Conservation (phyloP, 1,140 invertebrate genomes). For the Aphelinus atriplicis region DNA sequence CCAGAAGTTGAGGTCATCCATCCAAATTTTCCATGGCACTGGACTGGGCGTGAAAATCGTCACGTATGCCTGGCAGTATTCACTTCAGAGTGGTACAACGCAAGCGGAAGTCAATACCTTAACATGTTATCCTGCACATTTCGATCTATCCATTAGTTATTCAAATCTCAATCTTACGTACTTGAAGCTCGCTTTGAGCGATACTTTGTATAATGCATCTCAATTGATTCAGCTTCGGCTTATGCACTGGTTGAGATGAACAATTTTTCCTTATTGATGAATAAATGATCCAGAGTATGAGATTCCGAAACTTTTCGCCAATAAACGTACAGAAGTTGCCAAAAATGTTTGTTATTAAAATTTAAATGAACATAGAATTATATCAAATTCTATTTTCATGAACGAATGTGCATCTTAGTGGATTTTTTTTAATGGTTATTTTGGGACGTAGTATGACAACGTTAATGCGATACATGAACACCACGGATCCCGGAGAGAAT, state of each 20-base stretch:
- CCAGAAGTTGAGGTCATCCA: neutral
- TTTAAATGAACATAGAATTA: no score
- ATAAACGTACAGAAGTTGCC: no score
- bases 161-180: neutral
- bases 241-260: no score
- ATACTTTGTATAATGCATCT: conserved; percentile 11
- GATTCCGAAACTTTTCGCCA: no score
- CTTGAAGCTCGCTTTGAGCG: neutral
- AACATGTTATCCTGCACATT: neutral
- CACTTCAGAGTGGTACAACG: neutral
- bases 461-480: neutral
- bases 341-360: no score
- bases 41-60: conserved; percentile 2
- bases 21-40: neutral
- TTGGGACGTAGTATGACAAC: no score
- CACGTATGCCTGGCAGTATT: neutral
- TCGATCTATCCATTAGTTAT: conserved; percentile 4
- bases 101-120: neutral
- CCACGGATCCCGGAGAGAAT: conserved; percentile 15
- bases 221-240: neutral
- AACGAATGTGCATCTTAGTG: no score
- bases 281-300: no score
- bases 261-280: no score
- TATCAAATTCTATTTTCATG: no score
- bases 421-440: no score